Percentiles rank a stretch among this genome's conserved stretches.
phyloP scores from a whole-genome alignment of 2,113 vertebrate species.

The Syrrhaptes paradoxus region DNA sequence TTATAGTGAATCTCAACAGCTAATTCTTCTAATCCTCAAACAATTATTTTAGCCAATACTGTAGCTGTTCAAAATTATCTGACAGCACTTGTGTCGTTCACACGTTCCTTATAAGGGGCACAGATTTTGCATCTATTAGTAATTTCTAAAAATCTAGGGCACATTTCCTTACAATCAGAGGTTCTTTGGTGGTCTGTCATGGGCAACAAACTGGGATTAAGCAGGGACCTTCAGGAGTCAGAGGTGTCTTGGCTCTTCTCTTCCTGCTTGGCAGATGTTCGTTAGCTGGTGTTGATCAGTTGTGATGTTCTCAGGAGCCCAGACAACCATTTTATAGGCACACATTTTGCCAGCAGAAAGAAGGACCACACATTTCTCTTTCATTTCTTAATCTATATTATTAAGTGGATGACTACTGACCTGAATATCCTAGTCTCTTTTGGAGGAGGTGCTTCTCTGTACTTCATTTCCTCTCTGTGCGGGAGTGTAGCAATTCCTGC shows the following conservation, averaged over 20 bases:
- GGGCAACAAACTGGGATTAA: not conserved
- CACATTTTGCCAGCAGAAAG: not conserved
- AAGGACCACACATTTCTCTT: not conserved
- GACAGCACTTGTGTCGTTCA: not conserved
- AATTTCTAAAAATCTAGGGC: not conserved
- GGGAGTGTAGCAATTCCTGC: not conserved
- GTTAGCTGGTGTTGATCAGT: not conserved
- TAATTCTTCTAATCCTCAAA: slow-evolving; percentile 25
- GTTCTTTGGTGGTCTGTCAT: not conserved
- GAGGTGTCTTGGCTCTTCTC: not conserved
- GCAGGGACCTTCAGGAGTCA: not conserved
- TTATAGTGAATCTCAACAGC: not conserved
- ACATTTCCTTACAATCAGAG: not conserved
- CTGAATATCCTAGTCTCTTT: not conserved
- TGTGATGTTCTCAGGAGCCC: not conserved
- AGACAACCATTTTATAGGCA: not conserved
- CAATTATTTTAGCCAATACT: not conserved
- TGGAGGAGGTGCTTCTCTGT: not conserved
- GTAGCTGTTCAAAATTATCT: not conserved
- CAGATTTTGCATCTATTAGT: not conserved
- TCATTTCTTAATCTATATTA: not conserved
- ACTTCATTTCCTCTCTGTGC: not conserved
- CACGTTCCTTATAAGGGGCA: not conserved
- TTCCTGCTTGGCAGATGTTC: not conserved
- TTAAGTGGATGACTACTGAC: not conserved